Percentiles rank a stretch among this genome's conserved stretches.
phyloP scores from a whole-genome alignment of 1,140 invertebrate species.

The Dolichoris vasculosae region DNA sequence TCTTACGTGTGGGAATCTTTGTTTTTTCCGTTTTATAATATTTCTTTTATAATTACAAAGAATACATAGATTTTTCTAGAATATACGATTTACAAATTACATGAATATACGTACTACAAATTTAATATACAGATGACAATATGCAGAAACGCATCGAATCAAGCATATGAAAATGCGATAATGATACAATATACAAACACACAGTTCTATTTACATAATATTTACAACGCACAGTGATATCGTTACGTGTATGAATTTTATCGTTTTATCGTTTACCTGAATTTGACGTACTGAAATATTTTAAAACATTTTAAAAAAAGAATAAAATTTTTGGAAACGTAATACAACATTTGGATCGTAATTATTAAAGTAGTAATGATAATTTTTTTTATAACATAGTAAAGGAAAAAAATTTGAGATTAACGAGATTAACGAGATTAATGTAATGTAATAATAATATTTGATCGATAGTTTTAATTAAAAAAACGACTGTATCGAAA shows the following conservation, averaged over 20 bases:
- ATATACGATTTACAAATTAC: constrained; percentile 21
- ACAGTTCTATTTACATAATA: constrained; percentile 37
- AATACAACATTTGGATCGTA: not conserved
- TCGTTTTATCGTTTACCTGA: not conserved
- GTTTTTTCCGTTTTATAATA: constrained; percentile 13
- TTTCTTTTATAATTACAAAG: constrained; percentile 5
- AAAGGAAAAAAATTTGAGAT: not conserved
- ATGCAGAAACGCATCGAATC: constrained; percentile 16
- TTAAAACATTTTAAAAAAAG: too few species aligned
- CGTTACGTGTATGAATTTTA: constrained; percentile 1
- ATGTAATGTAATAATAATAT: not conserved
- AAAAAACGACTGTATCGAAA: not conserved
- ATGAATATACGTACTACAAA: constrained; percentile 11
- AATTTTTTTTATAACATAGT: not conserved
- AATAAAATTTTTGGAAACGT: not conserved
- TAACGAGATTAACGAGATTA: not conserved
- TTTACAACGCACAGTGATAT: constrained; percentile 7
- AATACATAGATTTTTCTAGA: constrained; percentile 7
- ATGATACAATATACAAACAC: constrained; percentile 30
- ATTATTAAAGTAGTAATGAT: not conserved
- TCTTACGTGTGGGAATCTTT: constrained; percentile 14
- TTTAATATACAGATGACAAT: constrained; percentile 32
- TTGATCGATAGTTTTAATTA: not conserved
- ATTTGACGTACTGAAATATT: not conserved
- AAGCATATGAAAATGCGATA: constrained; percentile 29